Evolutionary conservation across 2,888 invertebrate species (phyloP).

Genomic region (Nyleta sp.): DNA sequence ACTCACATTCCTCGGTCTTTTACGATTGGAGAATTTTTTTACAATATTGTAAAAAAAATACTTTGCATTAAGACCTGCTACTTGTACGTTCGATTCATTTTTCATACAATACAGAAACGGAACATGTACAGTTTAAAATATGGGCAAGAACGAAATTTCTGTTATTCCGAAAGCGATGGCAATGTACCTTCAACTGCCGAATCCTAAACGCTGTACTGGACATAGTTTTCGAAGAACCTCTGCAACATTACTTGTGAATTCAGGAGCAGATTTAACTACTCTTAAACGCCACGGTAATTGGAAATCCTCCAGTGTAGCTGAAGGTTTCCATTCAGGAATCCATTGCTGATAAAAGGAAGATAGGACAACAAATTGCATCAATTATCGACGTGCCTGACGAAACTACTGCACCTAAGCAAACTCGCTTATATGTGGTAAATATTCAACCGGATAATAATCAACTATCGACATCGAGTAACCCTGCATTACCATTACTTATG

Average conservation of each 20-base stretch:
- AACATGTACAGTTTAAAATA: slow-evolving; percentile 52
- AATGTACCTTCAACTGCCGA: slow-evolving; percentile 44
- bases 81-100: slow-evolving; percentile 18
- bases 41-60: slow-evolving; percentile 33
- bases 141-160: slow-evolving; percentile 61
- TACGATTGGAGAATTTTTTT: slow-evolving; percentile 21
- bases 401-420: background rate
- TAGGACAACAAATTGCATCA: background rate
- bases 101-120: slow-evolving; percentile 62
- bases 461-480: background rate
- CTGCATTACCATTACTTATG: background rate
- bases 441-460: background rate
- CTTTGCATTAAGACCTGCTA: slow-evolving; percentile 16
- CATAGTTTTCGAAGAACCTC: slow-evolving; percentile 63
- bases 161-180: slow-evolving; percentile 63
- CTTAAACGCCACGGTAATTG: slow-evolving; percentile 44
- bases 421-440: background rate
- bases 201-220: slow-evolving; percentile 61
- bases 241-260: slow-evolving; percentile 55
- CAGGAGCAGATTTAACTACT: slow-evolving; percentile 50
- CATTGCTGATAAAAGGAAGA: background rate
- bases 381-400: background rate
- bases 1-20: slow-evolving; percentile 18
- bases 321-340: slow-evolving; percentile 3
- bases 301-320: background rate